Percentiles rank a stretch among this genome's conserved stretches.
These are phyloP conservation scores for Pardosa pseudoannulata DNA, from an alignment of 2,888 invertebrate species.

Conservation along the genomic window DNA sequence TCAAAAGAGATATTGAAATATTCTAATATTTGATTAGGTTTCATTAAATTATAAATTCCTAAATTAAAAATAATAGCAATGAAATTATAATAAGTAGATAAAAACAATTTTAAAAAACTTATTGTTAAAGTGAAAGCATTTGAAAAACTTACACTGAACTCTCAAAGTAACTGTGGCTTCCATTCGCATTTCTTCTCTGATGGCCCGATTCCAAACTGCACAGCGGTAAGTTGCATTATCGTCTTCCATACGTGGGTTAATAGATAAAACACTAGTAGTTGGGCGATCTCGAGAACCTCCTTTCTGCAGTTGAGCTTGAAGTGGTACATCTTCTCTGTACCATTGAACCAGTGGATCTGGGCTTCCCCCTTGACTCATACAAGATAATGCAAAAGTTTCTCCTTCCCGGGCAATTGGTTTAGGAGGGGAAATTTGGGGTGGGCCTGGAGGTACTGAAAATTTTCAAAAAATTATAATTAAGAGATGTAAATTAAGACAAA, in stretches of 20 bases:
- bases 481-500: too few relatives aligned
- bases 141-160: conserved; percentile 88
- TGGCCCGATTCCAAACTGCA: conserved; percentile 92
- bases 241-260: conserved; percentile 89
- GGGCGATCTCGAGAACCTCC: conserved; percentile 86
- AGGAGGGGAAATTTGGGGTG: conserved; percentile 86
- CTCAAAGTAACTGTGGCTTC: conserved; percentile 88
- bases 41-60: too few relatives aligned
- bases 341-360: conserved; percentile 88
- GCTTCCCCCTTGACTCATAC: conserved; percentile 90
- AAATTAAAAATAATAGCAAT: too few relatives aligned
- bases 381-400: conserved; percentile 77
- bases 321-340: conserved; percentile 88
- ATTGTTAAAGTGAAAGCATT: background rate
- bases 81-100: background rate
- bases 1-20: too few relatives aligned
- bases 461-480: too few relatives aligned
- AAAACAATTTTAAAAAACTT: background rate
- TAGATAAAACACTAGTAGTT: conserved; percentile 84
- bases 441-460: conserved; percentile 84
- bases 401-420: conserved; percentile 88
- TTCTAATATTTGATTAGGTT: too few relatives aligned
- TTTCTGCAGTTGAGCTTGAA: conserved; percentile 84
- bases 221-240: conserved; percentile 90
- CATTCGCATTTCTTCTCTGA: conserved; percentile 87